Percentiles rank a stretch among this genome's conserved stretches.
Conservation (phyloP, 2,797 vertebrate genomes). For the Xiphophorus birchmanni region DNA sequence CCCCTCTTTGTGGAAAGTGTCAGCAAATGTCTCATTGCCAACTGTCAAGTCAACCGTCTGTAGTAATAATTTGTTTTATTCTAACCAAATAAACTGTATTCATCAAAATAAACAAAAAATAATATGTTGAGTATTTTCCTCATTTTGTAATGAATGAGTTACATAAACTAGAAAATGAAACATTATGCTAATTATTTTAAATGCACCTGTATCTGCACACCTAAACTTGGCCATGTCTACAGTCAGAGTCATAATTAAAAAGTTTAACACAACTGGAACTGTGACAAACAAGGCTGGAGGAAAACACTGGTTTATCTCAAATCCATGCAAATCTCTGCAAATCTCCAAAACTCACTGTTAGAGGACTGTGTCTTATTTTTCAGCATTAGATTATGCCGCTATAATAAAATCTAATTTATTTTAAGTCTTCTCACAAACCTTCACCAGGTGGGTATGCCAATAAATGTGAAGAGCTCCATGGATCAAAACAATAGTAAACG, state of each 20-base stretch:
- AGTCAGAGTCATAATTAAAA: background rate
- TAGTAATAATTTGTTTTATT: background rate
- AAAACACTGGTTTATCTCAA: background rate
- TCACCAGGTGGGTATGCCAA: background rate
- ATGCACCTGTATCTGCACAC: background rate
- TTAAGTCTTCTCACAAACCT: background rate
- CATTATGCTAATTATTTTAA: background rate
- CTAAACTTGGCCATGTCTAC: background rate
- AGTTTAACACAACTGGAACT: background rate
- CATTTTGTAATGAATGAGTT: background rate
- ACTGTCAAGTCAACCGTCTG: background rate
- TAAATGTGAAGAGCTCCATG: background rate
- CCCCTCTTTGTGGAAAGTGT: background rate
- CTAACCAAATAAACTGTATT: background rate
- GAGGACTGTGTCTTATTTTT: background rate
- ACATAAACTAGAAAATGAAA: background rate
- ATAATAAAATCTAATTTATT: background rate
- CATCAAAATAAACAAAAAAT: background rate
- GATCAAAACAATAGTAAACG: slow-evolving; percentile 8
- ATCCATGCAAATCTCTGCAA: background rate
- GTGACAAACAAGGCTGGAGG: background rate
- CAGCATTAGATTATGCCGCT: background rate
- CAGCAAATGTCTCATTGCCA: background rate
- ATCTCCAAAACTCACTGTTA: background rate
- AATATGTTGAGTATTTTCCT: background rate